Conservation (phyloP, 1,140 invertebrate genomes). For the Amphibalanus amphitrite region DNA sequence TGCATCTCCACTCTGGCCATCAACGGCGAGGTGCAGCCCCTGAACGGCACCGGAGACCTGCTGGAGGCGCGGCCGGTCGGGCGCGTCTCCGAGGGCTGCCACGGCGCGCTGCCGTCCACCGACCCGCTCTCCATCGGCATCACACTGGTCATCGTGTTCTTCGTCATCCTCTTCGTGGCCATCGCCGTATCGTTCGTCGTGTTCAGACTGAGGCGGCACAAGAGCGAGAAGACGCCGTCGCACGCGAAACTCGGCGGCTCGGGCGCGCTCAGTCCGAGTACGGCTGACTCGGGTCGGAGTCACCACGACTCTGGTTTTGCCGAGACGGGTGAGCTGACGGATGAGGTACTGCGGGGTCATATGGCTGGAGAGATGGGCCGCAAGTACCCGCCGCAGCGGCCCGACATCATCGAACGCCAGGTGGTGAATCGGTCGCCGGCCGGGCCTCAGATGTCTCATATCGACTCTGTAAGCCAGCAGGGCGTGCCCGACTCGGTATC, state of each 20-base stretch:
- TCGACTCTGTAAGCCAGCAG: conserved; percentile 17
- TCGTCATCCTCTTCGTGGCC: conserved; percentile 68
- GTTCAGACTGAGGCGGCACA: conserved; percentile 51
- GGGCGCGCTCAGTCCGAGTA: conserved; percentile 32
- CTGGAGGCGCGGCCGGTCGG: conserved; percentile 17
- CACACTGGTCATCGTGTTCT: conserved; percentile 83
- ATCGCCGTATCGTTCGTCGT: conserved; percentile 77
- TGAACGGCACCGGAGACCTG: conserved; percentile 65
- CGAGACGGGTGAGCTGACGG: conserved; percentile 35
- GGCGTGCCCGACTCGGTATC: conserved; percentile 33
- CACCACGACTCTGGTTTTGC: conserved; percentile 25
- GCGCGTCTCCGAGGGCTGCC: conserved; percentile 39
- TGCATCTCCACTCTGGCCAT: conserved; percentile 76
- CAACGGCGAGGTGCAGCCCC: conserved; percentile 71
- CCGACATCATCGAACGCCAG: conserved; percentile 83
- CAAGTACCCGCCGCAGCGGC: conserved; percentile 63
- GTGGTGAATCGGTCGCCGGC: conserved; percentile 55
- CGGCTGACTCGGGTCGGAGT: conserved; percentile 17
- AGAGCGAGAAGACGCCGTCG: conserved; percentile 45
- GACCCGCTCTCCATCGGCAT: conserved; percentile 78
- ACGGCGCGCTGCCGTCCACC: conserved; percentile 44
- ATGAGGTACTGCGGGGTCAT: conserved; percentile 25
- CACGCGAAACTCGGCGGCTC: conserved; percentile 22
- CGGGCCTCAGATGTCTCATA: conserved; percentile 17
- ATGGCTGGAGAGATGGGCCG: conserved; percentile 33